Base-by-base conservation (phyloP, 2,797 vertebrate genomes). In the Lacerta viridis region DNA sequence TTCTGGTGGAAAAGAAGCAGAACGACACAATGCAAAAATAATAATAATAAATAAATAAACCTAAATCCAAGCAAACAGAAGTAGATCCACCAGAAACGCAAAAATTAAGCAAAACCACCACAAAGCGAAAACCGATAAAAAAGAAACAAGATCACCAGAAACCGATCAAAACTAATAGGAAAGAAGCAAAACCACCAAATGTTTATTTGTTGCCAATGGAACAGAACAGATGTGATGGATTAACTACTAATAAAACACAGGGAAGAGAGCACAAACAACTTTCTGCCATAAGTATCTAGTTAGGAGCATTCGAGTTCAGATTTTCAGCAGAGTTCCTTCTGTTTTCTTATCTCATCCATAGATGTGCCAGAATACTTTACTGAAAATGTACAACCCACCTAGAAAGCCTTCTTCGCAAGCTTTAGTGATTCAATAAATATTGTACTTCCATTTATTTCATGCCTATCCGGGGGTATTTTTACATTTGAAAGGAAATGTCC, bases 191-290 rank as follows among this genome's bases (percentile, higher is more conserved):
- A 41, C 41, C 41, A 41, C 41, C 41, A 41, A 95, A 87, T 89
- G 91, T 94, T 94, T 94, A 94, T 94, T 91, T 92, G 88, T 92
- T 92, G 88, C 93, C 94, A 95, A 85, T 94, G 92, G 93, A 91
- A 95, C 89, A 92, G 92, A 94, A 94, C 91, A 95, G 93, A 93
- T 95, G 93, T 91, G 93, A 95, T 93, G 88, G 95, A 95, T 95
- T 94, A 95, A 92, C 92, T 92, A 92, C 88, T 80, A 94, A 94
- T 94, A 92, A 93, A 94, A 95, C 94, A 95, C 88, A 92, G 59
- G 75, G 81, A 88, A 93, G 88, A 80, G 84, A 94, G 91, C 90
- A 88, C 79, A 33, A n/a, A 88, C n/a, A 33, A 11, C 61, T 66
- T 29, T 68, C 61, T 77, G 13, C 27, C 66, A 74, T 84, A 91